Evolutionary conservation across 2,797 vertebrate genomes (phyloP), one percentile per base, ranked within the genome.

Genomic region (Spinus olivaceus): DNA sequence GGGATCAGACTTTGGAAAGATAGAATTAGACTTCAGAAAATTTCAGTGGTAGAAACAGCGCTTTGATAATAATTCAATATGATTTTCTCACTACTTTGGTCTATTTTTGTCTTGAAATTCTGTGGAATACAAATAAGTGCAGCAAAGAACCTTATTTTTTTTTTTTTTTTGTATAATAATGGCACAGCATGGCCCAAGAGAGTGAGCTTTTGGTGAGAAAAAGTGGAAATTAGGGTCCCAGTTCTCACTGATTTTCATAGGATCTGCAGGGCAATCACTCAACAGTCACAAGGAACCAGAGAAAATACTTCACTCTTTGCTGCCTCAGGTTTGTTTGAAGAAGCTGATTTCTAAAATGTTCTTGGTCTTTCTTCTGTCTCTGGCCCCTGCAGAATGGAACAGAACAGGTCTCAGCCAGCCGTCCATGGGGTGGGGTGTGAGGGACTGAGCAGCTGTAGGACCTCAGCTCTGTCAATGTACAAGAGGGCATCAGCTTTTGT

Each of bases 351-450:
- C 46, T 66, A 49, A 83, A 86, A 60, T 44, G 14, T 9, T 61
- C 8, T 70, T 23, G 7, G 32, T 59, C 37, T 73, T 81, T 17
- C 49, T 67, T 10, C 41, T 84, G 49, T 32, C 25, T 92, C 61
- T 86, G 37, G 10, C 6, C 7, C 25, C 39, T 28, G 11, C 47
- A 42, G 69, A 66, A 66, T 1, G 3, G 35, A 66, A 37, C 0
- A 18, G n/a, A 61, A 35, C 17, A 35, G 32, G 24, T 80, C 27
- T 72, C 30, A 69, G 19, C 21, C 0, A 0, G 9, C 12, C 2
- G 1, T 10, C 9, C 8, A 1, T 11, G 21, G 49, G 5, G 1
- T 27, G 12, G 33, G 16, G 8, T 11, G 10, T 11, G 14, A 59
- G 33, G 32, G 13, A 21, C 57, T 71, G 39, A 25, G 61, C 57